Conservation (phyloP, 2,797 vertebrate genomes). For the Pangasius djambal region DNA sequence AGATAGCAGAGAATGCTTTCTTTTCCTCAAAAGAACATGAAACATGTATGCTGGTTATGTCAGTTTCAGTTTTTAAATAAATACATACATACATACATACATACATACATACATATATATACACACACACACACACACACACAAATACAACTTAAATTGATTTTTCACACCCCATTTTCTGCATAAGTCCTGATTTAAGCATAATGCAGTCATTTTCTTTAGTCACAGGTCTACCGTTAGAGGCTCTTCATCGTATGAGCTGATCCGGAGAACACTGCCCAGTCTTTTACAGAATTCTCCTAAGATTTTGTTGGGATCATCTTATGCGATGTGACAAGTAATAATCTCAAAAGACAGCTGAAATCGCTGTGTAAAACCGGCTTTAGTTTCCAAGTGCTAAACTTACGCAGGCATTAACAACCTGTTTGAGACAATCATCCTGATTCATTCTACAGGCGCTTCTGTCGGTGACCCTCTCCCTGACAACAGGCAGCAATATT, state of each 20-base stretch:
- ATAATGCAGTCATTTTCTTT: neutral
- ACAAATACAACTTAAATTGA: too few relatives aligned
- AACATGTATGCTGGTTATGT: too few relatives aligned
- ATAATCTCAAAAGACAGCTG: neutral
- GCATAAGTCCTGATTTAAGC: neutral
- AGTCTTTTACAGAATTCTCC: neutral
- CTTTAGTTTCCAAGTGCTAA: neutral
- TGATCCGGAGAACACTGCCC: neutral
- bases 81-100: too few relatives aligned
- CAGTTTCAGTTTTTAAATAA: too few relatives aligned
- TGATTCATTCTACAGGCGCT: neutral
- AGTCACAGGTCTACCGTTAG: neutral
- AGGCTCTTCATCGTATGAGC: neutral
- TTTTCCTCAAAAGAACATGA: too few relatives aligned
- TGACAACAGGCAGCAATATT: constrained; percentile 60
- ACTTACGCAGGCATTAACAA: neutral
- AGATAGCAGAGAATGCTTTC: too few relatives aligned
- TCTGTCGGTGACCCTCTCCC: neutral
- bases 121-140: too few relatives aligned
- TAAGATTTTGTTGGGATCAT: neutral
- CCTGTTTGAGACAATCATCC: constrained; percentile 10
- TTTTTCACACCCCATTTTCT: neutral
- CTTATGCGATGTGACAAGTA: neutral
- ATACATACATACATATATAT: too few relatives aligned
- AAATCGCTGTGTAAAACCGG: neutral